A percentile compares a stretch with the other conserved stretches of the same genome.
phyloP scores from a whole-genome alignment of 2,113 vertebrate species.

The Oplegnathus fasciatus region DNA sequence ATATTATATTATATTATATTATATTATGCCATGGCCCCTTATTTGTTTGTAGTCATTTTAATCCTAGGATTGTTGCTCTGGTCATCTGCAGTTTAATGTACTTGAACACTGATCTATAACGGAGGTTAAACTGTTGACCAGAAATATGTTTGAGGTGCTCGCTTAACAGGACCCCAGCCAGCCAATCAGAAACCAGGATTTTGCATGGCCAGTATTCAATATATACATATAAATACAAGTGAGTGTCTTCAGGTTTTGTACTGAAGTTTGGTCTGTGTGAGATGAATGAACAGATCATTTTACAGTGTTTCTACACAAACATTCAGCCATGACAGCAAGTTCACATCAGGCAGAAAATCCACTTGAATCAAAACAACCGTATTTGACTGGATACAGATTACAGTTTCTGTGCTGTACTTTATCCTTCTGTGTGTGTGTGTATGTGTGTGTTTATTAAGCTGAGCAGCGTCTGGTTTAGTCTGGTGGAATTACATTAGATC shows the following conservation, averaged over 20 bases:
- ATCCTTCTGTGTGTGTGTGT: slow-evolving; percentile 6
- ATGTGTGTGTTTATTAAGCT: slow-evolving; percentile 32
- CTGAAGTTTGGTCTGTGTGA: neutral
- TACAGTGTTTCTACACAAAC: too few species aligned
- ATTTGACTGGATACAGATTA: too few species aligned
- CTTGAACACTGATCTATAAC: neutral
- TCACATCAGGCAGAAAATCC: too few species aligned
- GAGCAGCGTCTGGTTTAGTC: slow-evolving; percentile 32
- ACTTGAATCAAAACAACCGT: too few species aligned
- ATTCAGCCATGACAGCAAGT: too few species aligned
- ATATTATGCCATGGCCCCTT: neutral
- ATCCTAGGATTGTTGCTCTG: neutral
- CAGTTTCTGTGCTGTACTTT: neutral
- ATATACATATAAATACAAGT: neutral
- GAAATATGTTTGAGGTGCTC: neutral
- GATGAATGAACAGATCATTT: neutral
- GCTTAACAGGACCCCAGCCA: neutral
- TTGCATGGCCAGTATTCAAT: neutral
- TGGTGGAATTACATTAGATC: slow-evolving; percentile 58
- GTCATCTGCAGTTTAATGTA: neutral
- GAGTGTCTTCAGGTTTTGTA: neutral
- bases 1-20: too few species aligned
- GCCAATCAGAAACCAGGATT: slow-evolving; percentile 3
- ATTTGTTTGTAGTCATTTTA: neutral
- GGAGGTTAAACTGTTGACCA: neutral